These are phyloP conservation scores for Andrena dorsata DNA, from an alignment of 2,888 invertebrate species.

Conservation along the genomic window DNA sequence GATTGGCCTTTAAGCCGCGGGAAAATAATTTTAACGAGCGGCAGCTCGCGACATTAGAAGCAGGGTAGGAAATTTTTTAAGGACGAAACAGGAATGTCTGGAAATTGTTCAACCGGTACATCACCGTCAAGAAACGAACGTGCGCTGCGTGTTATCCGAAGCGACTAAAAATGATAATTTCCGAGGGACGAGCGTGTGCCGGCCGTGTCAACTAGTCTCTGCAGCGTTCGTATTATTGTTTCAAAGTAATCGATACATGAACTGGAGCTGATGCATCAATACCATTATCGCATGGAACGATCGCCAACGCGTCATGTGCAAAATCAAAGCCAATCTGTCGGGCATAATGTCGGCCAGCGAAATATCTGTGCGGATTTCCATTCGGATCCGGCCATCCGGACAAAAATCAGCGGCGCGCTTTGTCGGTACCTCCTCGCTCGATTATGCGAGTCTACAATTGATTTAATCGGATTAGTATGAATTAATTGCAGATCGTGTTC, in stretches of 20 bases:
- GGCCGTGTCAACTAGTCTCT: not conserved
- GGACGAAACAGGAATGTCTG: not conserved
- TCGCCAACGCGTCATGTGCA: conserved; percentile 54
- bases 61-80: not conserved
- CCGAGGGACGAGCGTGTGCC: not conserved
- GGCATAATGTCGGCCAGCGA: conserved; percentile 52
- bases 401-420: conserved; percentile 2
- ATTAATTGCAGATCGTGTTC: conserved; percentile 7
- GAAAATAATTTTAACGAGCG: conserved; percentile 4
- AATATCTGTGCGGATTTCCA: conserved; percentile 41
- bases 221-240: conserved; percentile 26
- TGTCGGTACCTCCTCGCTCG: not conserved
- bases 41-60: not conserved
- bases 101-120: not conserved
- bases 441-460: conserved; percentile 2
- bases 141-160: not conserved
- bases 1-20: not conserved
- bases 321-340: conserved; percentile 65
- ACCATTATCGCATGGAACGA: conserved; percentile 48
- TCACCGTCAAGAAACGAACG: not conserved
- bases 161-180: conserved; percentile 21
- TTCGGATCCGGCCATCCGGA: not conserved
- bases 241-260: conserved; percentile 53
- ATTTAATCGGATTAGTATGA: not conserved
- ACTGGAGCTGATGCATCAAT: conserved; percentile 29